phyloP scores from a whole-genome alignment of 2,797 vertebrate genomes.

The Tadarida brasiliensis region DNA sequence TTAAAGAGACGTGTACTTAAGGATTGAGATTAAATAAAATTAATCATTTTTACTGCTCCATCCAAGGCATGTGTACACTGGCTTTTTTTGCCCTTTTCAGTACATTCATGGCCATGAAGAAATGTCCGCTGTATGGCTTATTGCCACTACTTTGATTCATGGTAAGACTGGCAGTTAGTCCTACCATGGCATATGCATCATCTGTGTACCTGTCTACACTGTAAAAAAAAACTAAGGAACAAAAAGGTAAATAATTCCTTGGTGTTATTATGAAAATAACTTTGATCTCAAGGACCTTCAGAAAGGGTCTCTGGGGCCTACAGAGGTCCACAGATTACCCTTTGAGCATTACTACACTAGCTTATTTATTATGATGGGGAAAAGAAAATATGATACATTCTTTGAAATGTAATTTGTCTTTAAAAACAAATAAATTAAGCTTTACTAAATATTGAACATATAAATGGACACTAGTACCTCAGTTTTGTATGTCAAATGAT shows the following conservation, averaged over 20 bases:
- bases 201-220: not conserved
- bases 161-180: not conserved
- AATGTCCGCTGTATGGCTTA: not conserved
- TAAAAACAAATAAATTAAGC: conserved; percentile 17
- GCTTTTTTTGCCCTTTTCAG: not conserved
- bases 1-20: not conserved
- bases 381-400: not conserved
- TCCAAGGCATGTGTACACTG: not conserved
- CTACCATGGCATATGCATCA: not conserved
- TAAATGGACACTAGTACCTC: not conserved
- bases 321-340: not conserved
- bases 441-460: not conserved
- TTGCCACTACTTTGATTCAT: not conserved
- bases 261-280: not conserved
- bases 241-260: not conserved
- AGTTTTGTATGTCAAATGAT: not conserved
- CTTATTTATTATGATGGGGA: not conserved
- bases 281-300: not conserved
- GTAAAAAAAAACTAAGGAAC: not conserved
- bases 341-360: not conserved
- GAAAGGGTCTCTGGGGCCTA: not conserved
- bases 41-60: not conserved
- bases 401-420: not conserved
- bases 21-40: not conserved
- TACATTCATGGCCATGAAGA: not conserved